Evolutionary conservation across 2,113 vertebrate species (phyloP).

Genomic region (Meriones unguiculatus): DNA sequence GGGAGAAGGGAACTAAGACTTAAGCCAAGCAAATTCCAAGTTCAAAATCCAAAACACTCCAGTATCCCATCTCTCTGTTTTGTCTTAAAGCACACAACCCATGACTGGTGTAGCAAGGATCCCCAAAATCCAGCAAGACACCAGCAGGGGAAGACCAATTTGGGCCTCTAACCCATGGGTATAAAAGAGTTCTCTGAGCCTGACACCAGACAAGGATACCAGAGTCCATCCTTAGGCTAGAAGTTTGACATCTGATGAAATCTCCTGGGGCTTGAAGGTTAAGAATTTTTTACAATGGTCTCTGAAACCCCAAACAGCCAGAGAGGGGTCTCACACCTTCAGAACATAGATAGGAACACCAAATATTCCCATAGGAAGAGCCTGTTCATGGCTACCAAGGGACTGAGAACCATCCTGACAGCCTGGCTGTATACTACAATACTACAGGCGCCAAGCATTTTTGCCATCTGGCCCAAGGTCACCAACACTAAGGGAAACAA

Average conservation of each 20-base stretch:
- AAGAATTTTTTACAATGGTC: background rate
- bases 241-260: background rate
- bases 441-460: slow-evolving; percentile 18
- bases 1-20: background rate
- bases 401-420: background rate
- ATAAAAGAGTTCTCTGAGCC: background rate
- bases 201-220: too few species aligned
- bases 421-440: background rate
- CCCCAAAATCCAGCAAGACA: background rate
- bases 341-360: background rate
- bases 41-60: fast-evolving
- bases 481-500: slow-evolving; percentile 59
- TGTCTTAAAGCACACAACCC: background rate
- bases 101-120: background rate
- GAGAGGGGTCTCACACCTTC: background rate
- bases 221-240: background rate
- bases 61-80: background rate
- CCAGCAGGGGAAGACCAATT: background rate
- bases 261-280: background rate
- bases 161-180: background rate
- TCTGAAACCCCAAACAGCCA: background rate
- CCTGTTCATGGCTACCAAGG: background rate
- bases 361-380: background rate
- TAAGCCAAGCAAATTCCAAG: background rate
- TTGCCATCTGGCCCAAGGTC: slow-evolving; percentile 64